Percentiles rank a stretch among this genome's conserved stretches.
These are phyloP conservation scores for Limnephilus marmoratus DNA, from an alignment of 2,888 invertebrate genomes.

Conservation along the genomic window DNA sequence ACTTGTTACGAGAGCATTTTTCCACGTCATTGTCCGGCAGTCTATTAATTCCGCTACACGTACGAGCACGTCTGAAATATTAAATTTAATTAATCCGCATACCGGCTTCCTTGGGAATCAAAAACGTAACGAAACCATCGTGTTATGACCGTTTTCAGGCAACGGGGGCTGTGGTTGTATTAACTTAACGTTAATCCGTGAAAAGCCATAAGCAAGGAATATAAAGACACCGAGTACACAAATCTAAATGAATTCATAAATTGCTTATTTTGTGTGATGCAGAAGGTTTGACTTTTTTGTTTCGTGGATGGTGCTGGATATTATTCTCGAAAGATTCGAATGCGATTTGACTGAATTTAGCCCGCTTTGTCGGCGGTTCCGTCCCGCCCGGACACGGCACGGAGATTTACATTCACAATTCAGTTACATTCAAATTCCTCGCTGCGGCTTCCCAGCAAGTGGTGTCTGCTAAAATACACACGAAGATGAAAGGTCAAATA, in stretches of 20 bases:
- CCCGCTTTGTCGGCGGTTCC: constrained; percentile 20
- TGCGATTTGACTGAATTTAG: constrained; percentile 19
- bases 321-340: background rate
- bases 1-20: background rate
- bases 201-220: background rate
- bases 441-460: background rate
- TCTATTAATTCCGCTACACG: background rate
- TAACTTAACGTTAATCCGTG: constrained; percentile 30
- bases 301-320: background rate
- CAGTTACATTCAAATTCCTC: constrained; percentile 33
- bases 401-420: constrained; percentile 42
- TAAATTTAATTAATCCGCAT: constrained; percentile 26
- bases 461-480: background rate
- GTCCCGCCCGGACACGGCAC: constrained; percentile 35
- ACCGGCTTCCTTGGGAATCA: constrained; percentile 28
- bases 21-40: background rate
- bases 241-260: background rate
- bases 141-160: constrained; percentile 34
- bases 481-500: background rate
- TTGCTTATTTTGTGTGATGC: background rate
- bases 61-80: constrained; percentile 18
- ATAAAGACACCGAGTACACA: background rate
- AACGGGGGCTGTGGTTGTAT: constrained; percentile 30
- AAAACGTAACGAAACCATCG: constrained; percentile 29
- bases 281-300: background rate